These are phyloP conservation scores for Belonocnema kinseyi DNA, from an alignment of 1,140 invertebrate genomes.

Conservation along the genomic window DNA sequence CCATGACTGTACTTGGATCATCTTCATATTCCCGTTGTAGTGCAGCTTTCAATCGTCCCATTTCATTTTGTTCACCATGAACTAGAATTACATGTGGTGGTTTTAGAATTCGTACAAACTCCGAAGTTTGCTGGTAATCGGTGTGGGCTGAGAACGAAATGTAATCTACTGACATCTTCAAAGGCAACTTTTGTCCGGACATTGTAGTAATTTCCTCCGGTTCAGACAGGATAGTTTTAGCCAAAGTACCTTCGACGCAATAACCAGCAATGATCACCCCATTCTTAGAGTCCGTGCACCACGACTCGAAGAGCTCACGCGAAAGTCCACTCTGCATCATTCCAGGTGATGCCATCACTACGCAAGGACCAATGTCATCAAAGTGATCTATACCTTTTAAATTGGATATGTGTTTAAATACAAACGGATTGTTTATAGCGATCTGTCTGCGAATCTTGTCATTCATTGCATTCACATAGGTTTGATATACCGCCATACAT, in stretches of 20 bases:
- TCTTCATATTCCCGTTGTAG: constrained; percentile 96
- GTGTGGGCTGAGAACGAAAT: constrained; percentile 99
- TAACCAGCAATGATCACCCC: constrained; percentile 99
- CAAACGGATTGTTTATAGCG: constrained; percentile 98
- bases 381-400: constrained; percentile 99
- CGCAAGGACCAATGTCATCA: constrained; percentile 99
- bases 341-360: constrained; percentile 99
- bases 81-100: constrained; percentile 98
- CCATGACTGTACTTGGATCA: constrained; percentile 89
- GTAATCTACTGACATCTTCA: constrained; percentile 99
- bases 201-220: constrained; percentile 98
- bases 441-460: constrained; percentile 97
- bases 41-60: constrained; percentile 96
- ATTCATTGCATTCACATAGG: constrained; percentile 99
- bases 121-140: constrained; percentile 98
- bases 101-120: constrained; percentile 95
- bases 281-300: constrained; percentile 99
- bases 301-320: constrained; percentile 97
- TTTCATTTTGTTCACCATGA: constrained; percentile 99
- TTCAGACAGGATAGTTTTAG: constrained; percentile 97
- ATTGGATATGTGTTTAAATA: constrained; percentile 99
- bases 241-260: constrained; percentile 98
- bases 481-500: constrained; percentile 99
- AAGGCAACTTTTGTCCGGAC: constrained; percentile 94
- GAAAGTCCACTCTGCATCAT: constrained; percentile 99